These are phyloP conservation scores for Argentina silus DNA, from an alignment of 2,797 vertebrate genomes.

Conservation along the genomic window DNA sequence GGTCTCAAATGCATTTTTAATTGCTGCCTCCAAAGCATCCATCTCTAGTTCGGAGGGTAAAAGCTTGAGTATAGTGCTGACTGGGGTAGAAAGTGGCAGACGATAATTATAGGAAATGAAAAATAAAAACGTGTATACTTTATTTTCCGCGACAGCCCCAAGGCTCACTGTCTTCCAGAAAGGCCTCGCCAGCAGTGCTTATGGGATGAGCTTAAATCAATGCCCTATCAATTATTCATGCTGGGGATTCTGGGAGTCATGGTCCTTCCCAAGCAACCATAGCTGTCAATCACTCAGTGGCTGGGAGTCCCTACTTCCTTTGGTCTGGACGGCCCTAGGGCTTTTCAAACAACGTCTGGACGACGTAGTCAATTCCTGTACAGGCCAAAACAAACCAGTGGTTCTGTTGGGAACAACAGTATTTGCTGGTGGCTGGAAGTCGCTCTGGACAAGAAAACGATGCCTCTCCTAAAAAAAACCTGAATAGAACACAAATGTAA, in stretches of 20 bases:
- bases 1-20: constrained; percentile 43
- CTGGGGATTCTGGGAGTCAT: constrained; percentile 12
- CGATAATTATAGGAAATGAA: constrained; percentile 56
- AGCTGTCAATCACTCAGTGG: constrained; percentile 46
- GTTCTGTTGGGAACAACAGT: constrained; percentile 48
- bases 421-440: constrained; percentile 31
- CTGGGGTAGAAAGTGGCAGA: constrained; percentile 30
- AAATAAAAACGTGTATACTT: constrained; percentile 27
- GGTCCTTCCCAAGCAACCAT: constrained; percentile 20
- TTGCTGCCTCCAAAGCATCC: constrained; percentile 25
- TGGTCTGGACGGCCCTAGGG: constrained; percentile 15
- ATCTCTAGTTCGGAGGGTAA: constrained; percentile 39
- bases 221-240: constrained; percentile 55
- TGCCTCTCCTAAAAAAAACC: neutral
- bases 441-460: constrained; percentile 20
- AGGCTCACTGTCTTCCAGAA: neutral
- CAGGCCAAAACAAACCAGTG: constrained; percentile 21
- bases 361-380: constrained; percentile 35
- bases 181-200: constrained; percentile 25
- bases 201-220: constrained; percentile 41
- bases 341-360: constrained; percentile 46
- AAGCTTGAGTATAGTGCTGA: constrained; percentile 33
- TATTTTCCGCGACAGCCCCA: neutral
- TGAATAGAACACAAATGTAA: too few relatives aligned
- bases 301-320: constrained; percentile 47